Evolutionary conservation across 2,888 invertebrate genomes (phyloP).

Genomic region (Bugulina stolonifera): DNA sequence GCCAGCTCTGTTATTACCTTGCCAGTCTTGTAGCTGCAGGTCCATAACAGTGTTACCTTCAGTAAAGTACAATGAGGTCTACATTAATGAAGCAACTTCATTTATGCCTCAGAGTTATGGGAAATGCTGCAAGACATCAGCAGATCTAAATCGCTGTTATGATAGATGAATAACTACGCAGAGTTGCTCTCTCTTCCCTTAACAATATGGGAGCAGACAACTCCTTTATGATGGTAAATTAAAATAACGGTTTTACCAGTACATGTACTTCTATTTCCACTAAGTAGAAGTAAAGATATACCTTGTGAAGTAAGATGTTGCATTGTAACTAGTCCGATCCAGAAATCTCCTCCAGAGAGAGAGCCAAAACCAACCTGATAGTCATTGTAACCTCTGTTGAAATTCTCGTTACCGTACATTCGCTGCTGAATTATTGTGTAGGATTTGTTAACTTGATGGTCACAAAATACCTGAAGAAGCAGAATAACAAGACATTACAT

Average conservation of each 20-base stretch:
- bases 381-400: conserved; percentile 30
- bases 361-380: conserved; percentile 36
- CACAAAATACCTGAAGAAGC: conserved; percentile 30
- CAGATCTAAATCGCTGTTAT: too few species aligned
- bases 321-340: conserved; percentile 37
- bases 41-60: conserved; percentile 36
- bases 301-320: conserved; percentile 32
- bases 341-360: conserved; percentile 32
- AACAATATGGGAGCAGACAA: too few species aligned
- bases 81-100: too few species aligned
- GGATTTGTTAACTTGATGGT: conserved; percentile 27
- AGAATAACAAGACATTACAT: not conserved
- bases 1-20: conserved; percentile 30
- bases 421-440: conserved; percentile 33
- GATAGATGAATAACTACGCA: too few species aligned
- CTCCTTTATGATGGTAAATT: too few species aligned
- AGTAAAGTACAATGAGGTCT: conserved; percentile 23
- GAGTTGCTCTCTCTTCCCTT: too few species aligned
- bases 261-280: too few species aligned
- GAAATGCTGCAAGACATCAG: too few species aligned
- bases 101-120: too few species aligned
- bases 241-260: too few species aligned
- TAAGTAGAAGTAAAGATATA: too few species aligned
- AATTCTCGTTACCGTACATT: conserved; percentile 30
- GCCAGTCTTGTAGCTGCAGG: conserved; percentile 38